Base-by-base conservation (phyloP, 2,888 invertebrate genomes). In the Acleris emargana region DNA sequence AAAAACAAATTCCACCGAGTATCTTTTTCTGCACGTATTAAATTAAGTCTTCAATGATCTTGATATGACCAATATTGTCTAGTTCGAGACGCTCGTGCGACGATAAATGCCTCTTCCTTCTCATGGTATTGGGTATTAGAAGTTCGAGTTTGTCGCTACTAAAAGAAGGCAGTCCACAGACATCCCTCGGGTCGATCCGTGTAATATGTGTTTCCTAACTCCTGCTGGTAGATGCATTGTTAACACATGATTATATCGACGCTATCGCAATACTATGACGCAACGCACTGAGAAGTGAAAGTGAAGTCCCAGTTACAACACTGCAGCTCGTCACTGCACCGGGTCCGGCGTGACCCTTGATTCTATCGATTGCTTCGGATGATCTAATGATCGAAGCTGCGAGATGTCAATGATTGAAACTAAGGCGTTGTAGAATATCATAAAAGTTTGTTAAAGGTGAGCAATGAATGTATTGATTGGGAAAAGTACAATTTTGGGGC, bases 261-360 rank as follows among this genome's bases (percentile, higher is more conserved):
- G 69, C 43, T 66, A 66, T 66, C 60, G 66, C 66, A 66, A 64
- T 52, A 50, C 66, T 51, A 69, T 87, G 84, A 84, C 86, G 85
- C 85, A 87, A 87, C 74, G 68, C 53, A 13, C 38, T 64, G 67
- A 77, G 74, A 82, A 89, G 90, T 91, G 91, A 91, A 91, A 91
- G 91, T 89, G 78, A 79, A 74, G 73, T 73, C 72, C 70, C 76
- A 73, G 79, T 90, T 91, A 84, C 90, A 79, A 89, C 89, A 90
- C 72, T 73, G 76, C 76, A 90, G 89, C 90, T 88, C 88, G 83
- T 76, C 67, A 58, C 67, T 77, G 87, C 84, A 90, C 87, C 90
- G 89, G 84, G 83, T 83, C 80, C 60, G 51, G 58, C 63, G 61
- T 75, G 76, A 77, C 76, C 75, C 67, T 69, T 67, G 69, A 68